Conservation (phyloP, 2,888 invertebrate genomes). For the Andrena camellia region DNA sequence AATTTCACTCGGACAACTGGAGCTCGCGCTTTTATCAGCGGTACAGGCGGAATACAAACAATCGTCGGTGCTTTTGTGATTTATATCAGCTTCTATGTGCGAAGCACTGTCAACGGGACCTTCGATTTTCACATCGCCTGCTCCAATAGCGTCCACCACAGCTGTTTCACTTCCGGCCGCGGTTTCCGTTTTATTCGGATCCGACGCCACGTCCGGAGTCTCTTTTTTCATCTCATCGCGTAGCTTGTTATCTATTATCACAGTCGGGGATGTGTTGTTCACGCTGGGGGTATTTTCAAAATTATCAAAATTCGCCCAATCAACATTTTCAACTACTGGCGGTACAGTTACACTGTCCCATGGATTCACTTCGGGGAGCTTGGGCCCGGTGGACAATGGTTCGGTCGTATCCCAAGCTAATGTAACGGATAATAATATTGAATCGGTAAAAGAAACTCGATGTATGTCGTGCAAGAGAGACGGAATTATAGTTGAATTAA, state of each 20-base stretch:
- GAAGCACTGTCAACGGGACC: constrained; percentile 37
- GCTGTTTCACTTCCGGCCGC: constrained; percentile 38
- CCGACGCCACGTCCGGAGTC: constrained; percentile 25
- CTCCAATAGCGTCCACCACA: constrained; percentile 37
- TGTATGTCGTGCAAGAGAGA: neutral
- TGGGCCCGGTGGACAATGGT: constrained; percentile 61
- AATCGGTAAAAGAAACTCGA: neutral
- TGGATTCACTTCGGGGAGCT: constrained; percentile 76
- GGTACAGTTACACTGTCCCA: constrained; percentile 75
- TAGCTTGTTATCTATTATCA: constrained; percentile 63
- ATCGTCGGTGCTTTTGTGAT: constrained; percentile 63
- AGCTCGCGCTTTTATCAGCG: constrained; percentile 75
- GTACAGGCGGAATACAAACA: constrained; percentile 64
- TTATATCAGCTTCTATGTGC: constrained; percentile 56
- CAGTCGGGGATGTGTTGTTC: constrained; percentile 55
- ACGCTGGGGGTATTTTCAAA: constrained; percentile 76
- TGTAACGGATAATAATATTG: constrained; percentile 14
- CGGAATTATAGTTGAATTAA: neutral
- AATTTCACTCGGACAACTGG: constrained; percentile 65
- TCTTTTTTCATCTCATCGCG: constrained; percentile 54
- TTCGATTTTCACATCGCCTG: constrained; percentile 41
- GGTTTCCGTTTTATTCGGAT: constrained; percentile 42
- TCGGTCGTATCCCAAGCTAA: constrained; percentile 78
- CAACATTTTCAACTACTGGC: constrained; percentile 77
- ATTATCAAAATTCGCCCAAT: constrained; percentile 83